Base-by-base conservation (phyloP, 2,888 invertebrate species). In the Mythimna lalbum region DNA sequence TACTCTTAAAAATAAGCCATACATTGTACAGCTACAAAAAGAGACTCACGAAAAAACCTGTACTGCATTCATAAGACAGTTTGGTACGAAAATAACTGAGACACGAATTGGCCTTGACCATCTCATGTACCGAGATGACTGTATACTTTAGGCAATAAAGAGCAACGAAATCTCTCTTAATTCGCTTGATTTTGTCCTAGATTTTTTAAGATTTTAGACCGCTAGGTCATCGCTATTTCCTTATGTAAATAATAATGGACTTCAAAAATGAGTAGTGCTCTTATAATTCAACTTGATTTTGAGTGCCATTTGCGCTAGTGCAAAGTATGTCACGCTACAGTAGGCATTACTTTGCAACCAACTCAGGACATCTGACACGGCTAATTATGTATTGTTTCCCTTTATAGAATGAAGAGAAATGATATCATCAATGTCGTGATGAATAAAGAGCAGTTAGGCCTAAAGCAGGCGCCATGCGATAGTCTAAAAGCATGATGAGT, bases 21-120 rank as follows among this genome's bases (percentile, higher is more conserved):
- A 52, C 31, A 64, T 57, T 47, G 33, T 49, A 39, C 14, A 21
- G 43, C 21, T 19, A 23, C 63, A 76, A 78, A 62, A 76, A 63
- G 49, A 69, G 50, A 52, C 50, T 55, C 23, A 14, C 23, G n/a
- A 50, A 53, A 53, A 81, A 80, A 67, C 66, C 56, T 56, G 81
- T 67, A 62, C 71, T 61, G 50, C 63, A 65, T 68, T 65, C 55
- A 60, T 60, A 72, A 79, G 69, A 63, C 70, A 74, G 61, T 71
- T 69, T 69, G 59, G 57, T 78, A 70, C 64, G 69, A 73, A 83
- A 77, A 84, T 81, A 84, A 65, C 71, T 66, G 69, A 68, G 78
- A 70, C 69, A 64, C 36, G 69, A 65, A 72, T 63, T 62, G 80
- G 55, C 83, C 84, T 84, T 84, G 84, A 73, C 76, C 78, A 70